Base-by-base conservation (phyloP, 35 echinoderm and acorn worm species). In the Holothuria glaberrima region DNA sequence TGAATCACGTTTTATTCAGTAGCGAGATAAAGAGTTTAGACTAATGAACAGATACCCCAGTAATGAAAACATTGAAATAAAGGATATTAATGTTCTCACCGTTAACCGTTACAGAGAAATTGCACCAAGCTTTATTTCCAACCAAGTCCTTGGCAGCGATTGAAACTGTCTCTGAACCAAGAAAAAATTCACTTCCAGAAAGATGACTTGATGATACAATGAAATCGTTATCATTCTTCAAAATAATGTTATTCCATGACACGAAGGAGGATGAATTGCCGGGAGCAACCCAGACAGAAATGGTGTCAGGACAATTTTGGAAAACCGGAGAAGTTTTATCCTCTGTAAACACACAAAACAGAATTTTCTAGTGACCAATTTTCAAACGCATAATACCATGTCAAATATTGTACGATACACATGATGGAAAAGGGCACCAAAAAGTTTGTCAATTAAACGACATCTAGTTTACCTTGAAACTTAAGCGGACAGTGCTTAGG, bases 71-170 rank as follows among this genome's bases (percentile, higher is more conserved):
- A n/a, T n/a, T n/a, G n/a, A n/a, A n/a, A n/a, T n/a, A n/a, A n/a
- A n/a, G n/a, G n/a, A n/a, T n/a, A n/a, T n/a, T n/a, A 41, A 41
- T 7, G 5, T 54, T 14, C 50, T 54, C 50, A 78, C 74, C 74
- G 35, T 56, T 25, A 22, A 78, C 74, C 10, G 0, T 50, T 7
- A 78, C 74, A 21, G 74, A 48, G n/a, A 78, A 78, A 78, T 78
- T 78, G 38, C 74, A 78, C 36, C 35, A 78, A 22, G 41, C 74
- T 26, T 17, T 48, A 27, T 78, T 78, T 52, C 74, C 74, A 6
- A 17, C 35, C 1, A 41, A 4, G 44, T 78, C 46, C 20, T n/a
- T 26, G 24, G 74, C 74, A 41, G 7, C 21, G 20, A 78, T 78
- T 21, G 35, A n/a, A 9, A 78, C 50, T 9, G 4, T 54, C 16